A percentile compares a stretch with the other conserved stretches of the same genome.
phyloP scores from a whole-genome alignment of 2,797 vertebrate species.

The Rhincodon typus region DNA sequence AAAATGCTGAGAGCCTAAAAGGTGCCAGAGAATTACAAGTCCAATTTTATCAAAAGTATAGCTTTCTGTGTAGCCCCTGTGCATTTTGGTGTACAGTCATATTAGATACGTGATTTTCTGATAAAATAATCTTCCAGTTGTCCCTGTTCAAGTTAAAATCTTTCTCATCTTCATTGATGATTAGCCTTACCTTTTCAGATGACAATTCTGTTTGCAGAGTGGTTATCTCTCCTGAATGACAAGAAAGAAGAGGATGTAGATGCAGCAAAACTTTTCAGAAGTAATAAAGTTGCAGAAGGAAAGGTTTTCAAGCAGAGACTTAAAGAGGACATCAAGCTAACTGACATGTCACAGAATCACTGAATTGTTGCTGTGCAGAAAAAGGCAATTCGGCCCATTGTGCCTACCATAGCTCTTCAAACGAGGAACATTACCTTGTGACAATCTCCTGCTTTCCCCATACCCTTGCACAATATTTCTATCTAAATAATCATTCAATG shows the following conservation, averaged over 20 bases:
- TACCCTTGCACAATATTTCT: no score
- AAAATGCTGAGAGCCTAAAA: background rate
- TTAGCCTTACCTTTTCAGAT: no score
- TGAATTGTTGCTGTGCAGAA: no score
- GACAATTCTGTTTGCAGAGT: no score
- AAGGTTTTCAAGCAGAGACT: background rate
- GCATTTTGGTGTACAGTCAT: background rate
- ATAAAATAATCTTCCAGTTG: background rate
- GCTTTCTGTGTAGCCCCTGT: background rate
- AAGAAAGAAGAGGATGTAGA: background rate
- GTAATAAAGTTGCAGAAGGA: background rate
- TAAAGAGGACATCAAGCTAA: background rate
- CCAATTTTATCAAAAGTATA: background rate
- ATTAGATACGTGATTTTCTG: background rate
- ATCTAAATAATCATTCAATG: no score
- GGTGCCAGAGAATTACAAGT: background rate
- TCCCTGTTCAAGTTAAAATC: background rate
- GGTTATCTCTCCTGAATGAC: background rate
- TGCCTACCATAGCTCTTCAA: no score
- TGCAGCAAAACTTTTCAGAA: background rate
- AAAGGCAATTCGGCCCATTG: no score
- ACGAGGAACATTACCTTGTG: no score
- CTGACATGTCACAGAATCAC: background rate
- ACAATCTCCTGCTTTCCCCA: no score
- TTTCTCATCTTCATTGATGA: background rate